Conservation (phyloP, 1,140 invertebrate species). For the Semibalanus balanoides region DNA sequence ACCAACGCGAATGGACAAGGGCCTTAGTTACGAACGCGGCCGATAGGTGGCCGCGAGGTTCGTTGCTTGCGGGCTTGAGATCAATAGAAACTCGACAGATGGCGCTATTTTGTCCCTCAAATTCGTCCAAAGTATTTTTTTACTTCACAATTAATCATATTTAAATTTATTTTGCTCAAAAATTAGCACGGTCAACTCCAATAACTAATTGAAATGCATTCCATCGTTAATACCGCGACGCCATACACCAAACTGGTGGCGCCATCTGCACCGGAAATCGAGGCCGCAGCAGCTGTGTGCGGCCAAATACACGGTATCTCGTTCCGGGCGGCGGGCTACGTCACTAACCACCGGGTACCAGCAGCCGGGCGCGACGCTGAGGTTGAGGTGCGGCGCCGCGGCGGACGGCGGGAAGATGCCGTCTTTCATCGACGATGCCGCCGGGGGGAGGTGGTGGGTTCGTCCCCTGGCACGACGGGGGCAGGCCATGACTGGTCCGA, state of each 20-base stretch:
- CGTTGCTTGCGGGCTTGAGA: not conserved
- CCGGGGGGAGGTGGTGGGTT: too few species aligned
- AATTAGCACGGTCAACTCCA: too few species aligned
- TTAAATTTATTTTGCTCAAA: not conserved
- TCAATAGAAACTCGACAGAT: not conserved
- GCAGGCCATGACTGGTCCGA: too few species aligned
- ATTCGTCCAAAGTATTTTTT: not conserved
- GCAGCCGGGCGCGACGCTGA: too few species aligned
- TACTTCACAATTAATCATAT: not conserved
- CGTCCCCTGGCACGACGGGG: too few species aligned
- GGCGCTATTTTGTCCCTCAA: not conserved
- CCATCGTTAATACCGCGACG: not conserved
- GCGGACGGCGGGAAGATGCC: too few species aligned
- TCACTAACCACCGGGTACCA: not conserved
- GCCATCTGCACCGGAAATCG: conserved; percentile 1
- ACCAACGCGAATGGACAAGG: not conserved
- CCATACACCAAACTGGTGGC: not conserved
- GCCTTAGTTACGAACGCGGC: not conserved
- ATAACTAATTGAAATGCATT: too few species aligned
- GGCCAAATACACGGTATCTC: not conserved
- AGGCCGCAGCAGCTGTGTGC: not conserved
- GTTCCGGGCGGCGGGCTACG: not conserved
- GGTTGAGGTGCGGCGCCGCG: too few species aligned
- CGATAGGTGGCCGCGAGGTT: not conserved
- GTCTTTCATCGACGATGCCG: too few species aligned